These are phyloP conservation scores for Anas platyrhynchos DNA, from an alignment of 2,113 vertebrate species.

Conservation along the genomic window DNA sequence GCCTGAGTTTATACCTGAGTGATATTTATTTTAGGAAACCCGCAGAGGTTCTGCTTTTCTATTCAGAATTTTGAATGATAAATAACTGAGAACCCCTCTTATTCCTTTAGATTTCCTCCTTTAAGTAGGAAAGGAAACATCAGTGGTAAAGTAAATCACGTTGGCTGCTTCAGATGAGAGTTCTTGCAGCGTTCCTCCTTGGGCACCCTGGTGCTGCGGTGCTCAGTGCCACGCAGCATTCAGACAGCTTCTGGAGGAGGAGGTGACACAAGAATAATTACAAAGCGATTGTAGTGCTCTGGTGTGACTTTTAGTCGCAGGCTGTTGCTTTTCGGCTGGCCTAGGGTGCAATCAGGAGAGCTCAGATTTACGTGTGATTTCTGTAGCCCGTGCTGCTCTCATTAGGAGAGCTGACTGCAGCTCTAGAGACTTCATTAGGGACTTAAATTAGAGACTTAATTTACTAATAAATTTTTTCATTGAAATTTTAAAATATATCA, in stretches of 20 bases:
- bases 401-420: background rate
- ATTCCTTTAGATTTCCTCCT: background rate
- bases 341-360: background rate
- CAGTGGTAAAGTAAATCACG: background rate
- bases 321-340: background rate
- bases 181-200: background rate
- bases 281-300: background rate
- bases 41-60: background rate
- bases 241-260: background rate
- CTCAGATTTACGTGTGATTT: background rate
- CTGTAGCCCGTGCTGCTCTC: background rate
- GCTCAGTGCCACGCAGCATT: background rate
- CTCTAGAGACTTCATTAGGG: background rate
- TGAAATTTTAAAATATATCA: background rate
- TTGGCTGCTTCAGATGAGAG: background rate
- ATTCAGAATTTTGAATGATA: background rate
- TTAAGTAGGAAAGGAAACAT: background rate
- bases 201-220: rapidly evolving
- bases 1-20: background rate
- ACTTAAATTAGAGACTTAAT: background rate
- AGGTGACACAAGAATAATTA: background rate
- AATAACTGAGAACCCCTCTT: background rate
- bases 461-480: background rate
- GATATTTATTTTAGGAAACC: background rate
- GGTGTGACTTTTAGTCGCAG: background rate